These are phyloP conservation scores for Cremastinae sp. DNA, from an alignment of 2,888 invertebrate species.

Conservation along the genomic window DNA sequence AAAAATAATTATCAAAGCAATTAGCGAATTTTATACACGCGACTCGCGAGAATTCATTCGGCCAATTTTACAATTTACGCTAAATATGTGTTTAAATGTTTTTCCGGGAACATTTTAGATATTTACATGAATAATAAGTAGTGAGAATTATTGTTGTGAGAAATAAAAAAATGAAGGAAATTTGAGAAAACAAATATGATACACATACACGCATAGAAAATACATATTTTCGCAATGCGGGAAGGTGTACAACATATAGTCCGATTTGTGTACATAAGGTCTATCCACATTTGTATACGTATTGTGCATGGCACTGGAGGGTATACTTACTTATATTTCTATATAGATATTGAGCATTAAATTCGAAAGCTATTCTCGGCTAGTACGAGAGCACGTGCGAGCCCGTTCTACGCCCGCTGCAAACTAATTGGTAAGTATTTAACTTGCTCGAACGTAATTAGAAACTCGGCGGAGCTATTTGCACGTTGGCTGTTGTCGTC, in stretches of 20 bases:
- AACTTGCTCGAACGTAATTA: conserved; percentile 70
- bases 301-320: conserved; percentile 14
- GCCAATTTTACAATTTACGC: no score
- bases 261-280: conserved; percentile 9
- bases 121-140: no score
- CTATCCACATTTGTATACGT: neutral
- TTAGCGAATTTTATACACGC: no score
- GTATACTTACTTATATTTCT: conserved; percentile 21
- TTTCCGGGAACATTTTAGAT: no score
- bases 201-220: no score
- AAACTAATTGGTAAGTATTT: conserved; percentile 70
- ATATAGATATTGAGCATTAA: conserved; percentile 21
- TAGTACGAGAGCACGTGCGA: conserved; percentile 46
- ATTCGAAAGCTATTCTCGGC: conserved; percentile 49
- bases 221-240: neutral
- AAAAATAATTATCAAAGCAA: no score
- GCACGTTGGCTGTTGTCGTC: conserved; percentile 63
- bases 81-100: no score
- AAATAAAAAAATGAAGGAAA: no score
- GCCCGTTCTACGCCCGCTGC: conserved; percentile 56
- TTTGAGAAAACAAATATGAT: no score
- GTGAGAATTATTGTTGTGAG: no score
- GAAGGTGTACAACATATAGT: neutral
- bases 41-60: no score
- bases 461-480: conserved; percentile 66